These are phyloP conservation scores for Cosmia pyralina DNA, from an alignment of 2,888 invertebrate species.

Conservation along the genomic window DNA sequence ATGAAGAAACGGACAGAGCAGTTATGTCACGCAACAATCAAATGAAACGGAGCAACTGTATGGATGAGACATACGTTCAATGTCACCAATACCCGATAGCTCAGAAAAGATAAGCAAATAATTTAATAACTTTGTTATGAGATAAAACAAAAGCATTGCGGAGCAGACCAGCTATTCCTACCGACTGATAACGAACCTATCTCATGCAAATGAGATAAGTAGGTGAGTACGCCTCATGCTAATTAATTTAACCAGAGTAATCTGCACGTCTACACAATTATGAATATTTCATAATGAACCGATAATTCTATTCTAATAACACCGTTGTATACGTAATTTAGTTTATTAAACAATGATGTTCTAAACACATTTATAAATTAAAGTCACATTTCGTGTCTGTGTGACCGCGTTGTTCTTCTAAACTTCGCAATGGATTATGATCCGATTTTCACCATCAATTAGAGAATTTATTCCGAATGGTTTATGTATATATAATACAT, in stretches of 20 bases:
- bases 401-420: not conserved
- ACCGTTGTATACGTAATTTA: slow-evolving; percentile 19
- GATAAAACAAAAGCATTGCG: slow-evolving; percentile 53
- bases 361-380: too few relatives aligned
- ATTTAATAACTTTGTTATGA: slow-evolving; percentile 52
- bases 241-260: slow-evolving; percentile 50
- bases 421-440: not conserved
- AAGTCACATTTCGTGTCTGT: not conserved
- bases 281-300: slow-evolving; percentile 42
- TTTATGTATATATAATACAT: not conserved
- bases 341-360: slow-evolving; percentile 14
- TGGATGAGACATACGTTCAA: slow-evolving; percentile 49
- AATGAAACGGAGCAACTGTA: slow-evolving; percentile 44
- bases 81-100: slow-evolving; percentile 59
- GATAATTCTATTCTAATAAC: slow-evolving; percentile 47
- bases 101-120: slow-evolving; percentile 55
- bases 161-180: slow-evolving; percentile 33
- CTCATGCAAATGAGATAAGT: slow-evolving; percentile 46
- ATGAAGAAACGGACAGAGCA: not conserved
- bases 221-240: slow-evolving; percentile 33
- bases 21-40: slow-evolving; percentile 18
- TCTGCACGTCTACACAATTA: slow-evolving; percentile 42
- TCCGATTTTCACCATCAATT: not conserved
- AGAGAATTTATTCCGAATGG: not conserved
- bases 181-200: slow-evolving; percentile 43